These are phyloP conservation scores for Thamnophis sirtalis DNA, from an alignment of 2,113 vertebrate genomes.

Conservation along the genomic window DNA sequence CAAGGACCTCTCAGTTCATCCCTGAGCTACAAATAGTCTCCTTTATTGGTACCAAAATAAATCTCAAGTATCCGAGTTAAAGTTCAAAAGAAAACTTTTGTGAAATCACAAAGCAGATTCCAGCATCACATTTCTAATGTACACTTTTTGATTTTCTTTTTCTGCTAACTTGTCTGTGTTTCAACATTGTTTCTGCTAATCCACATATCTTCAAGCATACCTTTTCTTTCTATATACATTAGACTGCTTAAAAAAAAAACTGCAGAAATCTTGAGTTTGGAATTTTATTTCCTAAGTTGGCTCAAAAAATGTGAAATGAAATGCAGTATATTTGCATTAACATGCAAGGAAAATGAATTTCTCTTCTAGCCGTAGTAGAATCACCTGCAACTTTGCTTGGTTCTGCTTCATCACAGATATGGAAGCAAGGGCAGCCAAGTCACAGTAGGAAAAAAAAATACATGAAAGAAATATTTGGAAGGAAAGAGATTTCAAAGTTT, in stretches of 20 bases:
- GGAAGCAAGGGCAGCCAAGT: not conserved
- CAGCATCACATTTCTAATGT: not conserved
- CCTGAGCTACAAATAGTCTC: not conserved
- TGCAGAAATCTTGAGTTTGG: not conserved
- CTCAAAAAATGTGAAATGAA: not conserved
- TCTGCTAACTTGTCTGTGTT: not conserved
- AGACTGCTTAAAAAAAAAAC: not conserved
- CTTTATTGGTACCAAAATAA: not conserved
- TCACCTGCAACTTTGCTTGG: not conserved
- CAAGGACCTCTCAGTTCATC: not conserved
- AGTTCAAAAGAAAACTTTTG: not conserved
- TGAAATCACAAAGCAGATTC: not conserved
- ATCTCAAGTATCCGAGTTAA: not conserved
- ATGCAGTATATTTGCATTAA: not conserved
- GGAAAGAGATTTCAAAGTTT: not conserved
- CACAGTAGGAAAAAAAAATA: not conserved
- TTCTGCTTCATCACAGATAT: not conserved
- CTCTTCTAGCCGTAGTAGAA: not conserved
- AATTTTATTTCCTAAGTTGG: not conserved
- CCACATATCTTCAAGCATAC: not conserved
- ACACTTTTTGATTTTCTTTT: not conserved
- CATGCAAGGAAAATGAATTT: not conserved
- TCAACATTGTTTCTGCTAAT: not conserved
- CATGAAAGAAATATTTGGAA: slow-evolving; percentile 5
- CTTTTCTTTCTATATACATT: not conserved